Conservation (phyloP, 2,888 invertebrate species). For the Saturnia japonica region DNA sequence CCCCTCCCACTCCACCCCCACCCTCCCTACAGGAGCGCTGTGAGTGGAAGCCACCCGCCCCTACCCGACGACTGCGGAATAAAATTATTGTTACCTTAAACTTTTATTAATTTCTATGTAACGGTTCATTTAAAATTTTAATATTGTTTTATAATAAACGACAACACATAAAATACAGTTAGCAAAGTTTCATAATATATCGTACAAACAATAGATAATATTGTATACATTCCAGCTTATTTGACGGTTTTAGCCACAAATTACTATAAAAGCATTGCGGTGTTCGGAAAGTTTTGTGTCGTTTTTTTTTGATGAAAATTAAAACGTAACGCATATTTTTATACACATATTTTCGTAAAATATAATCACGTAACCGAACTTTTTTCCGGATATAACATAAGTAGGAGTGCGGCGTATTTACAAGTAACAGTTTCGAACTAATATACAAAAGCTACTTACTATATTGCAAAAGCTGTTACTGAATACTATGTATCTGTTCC, state of each 20-base stretch:
- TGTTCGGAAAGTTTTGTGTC: too few relatives aligned
- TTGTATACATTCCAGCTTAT: background rate
- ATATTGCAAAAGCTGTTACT: too few relatives aligned
- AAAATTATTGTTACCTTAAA: background rate
- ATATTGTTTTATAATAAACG: background rate
- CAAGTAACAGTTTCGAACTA: too few relatives aligned
- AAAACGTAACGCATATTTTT: too few relatives aligned
- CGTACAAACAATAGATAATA: background rate
- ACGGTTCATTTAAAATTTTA: too few relatives aligned
- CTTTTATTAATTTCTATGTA: background rate
- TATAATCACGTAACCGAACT: too few relatives aligned
- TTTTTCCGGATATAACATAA: too few relatives aligned
- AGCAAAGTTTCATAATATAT: background rate
- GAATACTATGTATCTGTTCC: too few relatives aligned
- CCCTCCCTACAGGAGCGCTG: slow-evolving; percentile 83
- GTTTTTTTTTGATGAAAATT: too few relatives aligned
- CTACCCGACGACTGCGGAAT: slow-evolving; percentile 65
- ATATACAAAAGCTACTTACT: too few relatives aligned
- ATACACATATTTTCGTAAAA: too few relatives aligned
- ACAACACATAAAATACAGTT: background rate
- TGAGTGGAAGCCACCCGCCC: slow-evolving; percentile 78
- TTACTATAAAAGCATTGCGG: background rate
- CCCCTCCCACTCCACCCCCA: slow-evolving; percentile 41
- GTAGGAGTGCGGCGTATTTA: too few relatives aligned
- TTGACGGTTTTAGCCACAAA: background rate